These are phyloP conservation scores for Diachasmimorpha longicaudata DNA, from an alignment of 1,140 invertebrate genomes.

Conservation along the genomic window DNA sequence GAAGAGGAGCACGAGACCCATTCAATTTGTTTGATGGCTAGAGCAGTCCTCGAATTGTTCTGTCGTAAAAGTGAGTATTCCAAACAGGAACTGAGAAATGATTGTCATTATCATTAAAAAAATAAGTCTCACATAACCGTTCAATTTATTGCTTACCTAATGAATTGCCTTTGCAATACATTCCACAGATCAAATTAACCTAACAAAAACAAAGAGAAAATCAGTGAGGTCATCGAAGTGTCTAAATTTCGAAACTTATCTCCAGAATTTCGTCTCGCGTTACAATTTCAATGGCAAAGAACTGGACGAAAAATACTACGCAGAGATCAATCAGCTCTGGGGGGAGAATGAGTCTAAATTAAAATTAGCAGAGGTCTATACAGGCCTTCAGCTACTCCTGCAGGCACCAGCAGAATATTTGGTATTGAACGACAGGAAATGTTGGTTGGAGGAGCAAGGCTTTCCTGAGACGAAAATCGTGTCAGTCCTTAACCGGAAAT, in stretches of 20 bases:
- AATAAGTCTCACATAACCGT: too few relatives aligned
- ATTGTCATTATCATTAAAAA: too few relatives aligned
- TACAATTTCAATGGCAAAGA: constrained; percentile 25
- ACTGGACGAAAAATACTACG: constrained; percentile 7
- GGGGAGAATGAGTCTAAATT: constrained; percentile 39
- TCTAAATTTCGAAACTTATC: constrained; percentile 62
- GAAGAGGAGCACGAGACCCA: constrained; percentile 57
- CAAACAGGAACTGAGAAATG: too few relatives aligned
- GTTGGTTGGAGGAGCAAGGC: constrained; percentile 48
- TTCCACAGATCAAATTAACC: constrained; percentile 63
- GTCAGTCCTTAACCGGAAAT: constrained; percentile 43
- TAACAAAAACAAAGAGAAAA: constrained; percentile 67
- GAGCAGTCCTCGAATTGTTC: constrained; percentile 68
- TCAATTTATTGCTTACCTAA: background rate
- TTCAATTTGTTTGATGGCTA: constrained; percentile 66
- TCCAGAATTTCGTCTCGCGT: constrained; percentile 54
- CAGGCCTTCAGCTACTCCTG: constrained; percentile 52
- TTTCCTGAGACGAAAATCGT: constrained; percentile 37
- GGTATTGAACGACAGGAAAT: constrained; percentile 49
- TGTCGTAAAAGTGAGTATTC: constrained; percentile 61
- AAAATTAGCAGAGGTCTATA: constrained; percentile 46
- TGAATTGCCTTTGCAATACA: constrained; percentile 22
- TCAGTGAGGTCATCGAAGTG: constrained; percentile 62
- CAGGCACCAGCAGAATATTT: constrained; percentile 54
- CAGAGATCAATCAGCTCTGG: constrained; percentile 33